Base-by-base conservation (phyloP, 2,113 vertebrate genomes). In the Pholis gunnellus region DNA sequence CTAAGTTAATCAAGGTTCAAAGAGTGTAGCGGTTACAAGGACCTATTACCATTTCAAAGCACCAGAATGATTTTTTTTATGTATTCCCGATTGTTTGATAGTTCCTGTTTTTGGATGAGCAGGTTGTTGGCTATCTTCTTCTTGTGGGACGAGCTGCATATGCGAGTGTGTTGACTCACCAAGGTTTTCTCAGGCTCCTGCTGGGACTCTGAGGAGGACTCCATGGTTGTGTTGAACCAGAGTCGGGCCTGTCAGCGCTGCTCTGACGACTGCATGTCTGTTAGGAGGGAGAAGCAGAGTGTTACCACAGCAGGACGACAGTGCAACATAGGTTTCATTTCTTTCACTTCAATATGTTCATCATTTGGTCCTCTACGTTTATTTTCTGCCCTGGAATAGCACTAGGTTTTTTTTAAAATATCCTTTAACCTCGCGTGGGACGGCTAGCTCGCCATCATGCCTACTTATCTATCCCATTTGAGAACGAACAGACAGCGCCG, bases 121-220 rank as follows among this genome's bases (percentile, higher is more conserved):
- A 40, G 10, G 29, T 15, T 22, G 50, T 69, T 34, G 20, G 40
- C 65, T 5, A 27, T 59, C 4, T 38, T 22, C 1, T 60, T 57
- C 14, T 17, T 50, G 20, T 63, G n/a, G 25, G n/a, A 20, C 22
- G 18, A 14, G 46, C 8, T 36, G 27, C 11, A 44, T 50, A 31
- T 11, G 34, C 1, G 0, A 20, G 34, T n/a, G 27, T 29, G 17
- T 34, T 42, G 10, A 93, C 94, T 95, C 81, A 95, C 94, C 94
- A 93, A 89, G 90, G 93, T 86, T 87, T 89, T 92, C 79, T 94
- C 91, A 44, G 93, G 85, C 79, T 95, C 94, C 84, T 87, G 92
- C 84, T 93, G 94, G 79, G 90, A 88, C 77, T 95, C 94, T 1
- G 93, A 90, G 61, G 92, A 92, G 61, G 90, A 91, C 88, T 95